phyloP scores from a whole-genome alignment of 2,888 invertebrate genomes.

The Halocaridina rubra region DNA sequence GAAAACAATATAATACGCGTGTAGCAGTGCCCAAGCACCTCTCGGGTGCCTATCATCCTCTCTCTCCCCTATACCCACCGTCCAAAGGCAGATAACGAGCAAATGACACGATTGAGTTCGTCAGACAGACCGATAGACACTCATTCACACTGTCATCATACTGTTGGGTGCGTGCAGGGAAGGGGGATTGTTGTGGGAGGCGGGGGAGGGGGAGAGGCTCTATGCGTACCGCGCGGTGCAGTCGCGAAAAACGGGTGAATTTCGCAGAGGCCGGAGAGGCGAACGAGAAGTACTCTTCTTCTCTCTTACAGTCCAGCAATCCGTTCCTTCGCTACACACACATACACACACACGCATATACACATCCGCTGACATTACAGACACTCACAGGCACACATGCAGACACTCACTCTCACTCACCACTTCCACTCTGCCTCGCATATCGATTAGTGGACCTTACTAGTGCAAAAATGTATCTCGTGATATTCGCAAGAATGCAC shows the following conservation, averaged over 20 bases:
- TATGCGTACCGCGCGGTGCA: background rate
- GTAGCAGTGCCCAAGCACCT: too few species aligned
- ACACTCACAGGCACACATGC: background rate
- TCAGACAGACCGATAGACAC: too few species aligned
- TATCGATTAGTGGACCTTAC: background rate
- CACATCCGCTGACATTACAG: background rate
- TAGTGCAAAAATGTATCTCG: background rate
- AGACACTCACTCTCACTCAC: background rate
- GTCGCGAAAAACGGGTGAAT: background rate
- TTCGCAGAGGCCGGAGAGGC: background rate
- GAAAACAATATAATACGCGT: too few species aligned
- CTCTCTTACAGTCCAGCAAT: too few species aligned
- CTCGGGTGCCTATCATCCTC: too few species aligned
- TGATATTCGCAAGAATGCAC: background rate
- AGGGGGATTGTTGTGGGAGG: background rate
- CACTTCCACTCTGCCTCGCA: background rate
- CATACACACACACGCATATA: background rate
- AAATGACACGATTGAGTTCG: too few species aligned
- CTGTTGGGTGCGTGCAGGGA: too few species aligned
- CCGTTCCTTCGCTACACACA: too few species aligned
- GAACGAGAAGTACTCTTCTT: background rate
- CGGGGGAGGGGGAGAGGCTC: background rate
- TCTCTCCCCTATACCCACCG: too few species aligned
- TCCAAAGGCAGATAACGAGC: too few species aligned
- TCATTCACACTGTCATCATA: too few species aligned